These are phyloP conservation scores for Microchirus variegatus DNA, from an alignment of 2,797 vertebrate species.

Conservation along the genomic window DNA sequence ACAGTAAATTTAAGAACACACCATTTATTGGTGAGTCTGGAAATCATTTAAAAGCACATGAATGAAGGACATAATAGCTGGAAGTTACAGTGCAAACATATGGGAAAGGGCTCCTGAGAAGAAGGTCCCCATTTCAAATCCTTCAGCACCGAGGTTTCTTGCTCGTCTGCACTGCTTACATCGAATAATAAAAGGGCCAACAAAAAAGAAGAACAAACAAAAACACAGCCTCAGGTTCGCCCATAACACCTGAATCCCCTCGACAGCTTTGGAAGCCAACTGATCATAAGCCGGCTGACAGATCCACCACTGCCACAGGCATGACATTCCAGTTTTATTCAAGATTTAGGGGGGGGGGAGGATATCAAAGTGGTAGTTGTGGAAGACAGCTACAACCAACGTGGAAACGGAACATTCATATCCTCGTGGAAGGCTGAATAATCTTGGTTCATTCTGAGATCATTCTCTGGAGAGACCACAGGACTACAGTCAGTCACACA, in stretches of 20 bases:
- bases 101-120: no score
- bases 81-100: no score
- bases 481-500: slow-evolving; percentile 13
- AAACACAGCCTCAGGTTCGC: slow-evolving; percentile 8
- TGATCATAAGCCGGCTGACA: slow-evolving; percentile 28
- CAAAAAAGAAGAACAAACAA: background rate
- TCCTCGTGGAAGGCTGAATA: slow-evolving; percentile 46
- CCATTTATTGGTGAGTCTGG: slow-evolving; percentile 4
- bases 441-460: slow-evolving; percentile 44
- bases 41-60: slow-evolving; percentile 2
- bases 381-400: slow-evolving; percentile 26
- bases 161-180: background rate
- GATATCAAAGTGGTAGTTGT: slow-evolving; percentile 35
- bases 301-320: slow-evolving; percentile 29
- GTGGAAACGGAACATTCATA: slow-evolving; percentile 30
- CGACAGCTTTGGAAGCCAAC: slow-evolving; percentile 12
- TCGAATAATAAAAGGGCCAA: background rate
- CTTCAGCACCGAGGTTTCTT: no score
- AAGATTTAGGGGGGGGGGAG: slow-evolving; percentile 37
- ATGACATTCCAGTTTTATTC: slow-evolving; percentile 23
- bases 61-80: no score
- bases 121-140: no score
- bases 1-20: slow-evolving; percentile 21
- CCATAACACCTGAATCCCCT: slow-evolving; percentile 15
- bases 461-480: slow-evolving; percentile 20